phyloP scores from a whole-genome alignment of 2,797 vertebrate genomes.

The Neoniphon sammara region DNA sequence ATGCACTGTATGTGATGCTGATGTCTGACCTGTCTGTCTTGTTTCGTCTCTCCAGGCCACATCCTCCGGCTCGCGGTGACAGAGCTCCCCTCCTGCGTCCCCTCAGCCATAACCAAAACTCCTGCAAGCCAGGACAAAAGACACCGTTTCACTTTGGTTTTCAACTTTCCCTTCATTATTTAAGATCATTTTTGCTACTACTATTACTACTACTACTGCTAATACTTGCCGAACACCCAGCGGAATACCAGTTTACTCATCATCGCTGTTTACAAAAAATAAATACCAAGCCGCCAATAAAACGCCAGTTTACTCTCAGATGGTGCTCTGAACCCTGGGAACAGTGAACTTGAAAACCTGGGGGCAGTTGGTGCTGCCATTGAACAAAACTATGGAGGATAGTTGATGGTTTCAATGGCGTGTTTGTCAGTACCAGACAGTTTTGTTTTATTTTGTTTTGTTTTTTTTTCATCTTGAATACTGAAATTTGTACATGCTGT shows the following conservation, averaged over 20 bases:
- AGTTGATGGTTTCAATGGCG: slow-evolving; percentile 66
- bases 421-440: slow-evolving; percentile 65
- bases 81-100: slow-evolving; percentile 51
- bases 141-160: slow-evolving; percentile 72
- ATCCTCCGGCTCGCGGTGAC: slow-evolving; percentile 77
- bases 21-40: background rate
- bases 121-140: slow-evolving; percentile 83
- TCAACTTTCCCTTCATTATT: slow-evolving; percentile 65
- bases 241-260: slow-evolving; percentile 84
- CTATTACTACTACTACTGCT: slow-evolving; percentile 79
- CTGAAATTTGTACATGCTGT: slow-evolving; percentile 86
- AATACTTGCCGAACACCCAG: slow-evolving; percentile 83
- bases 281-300: slow-evolving; percentile 79
- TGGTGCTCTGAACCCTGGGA: slow-evolving; percentile 77
- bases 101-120: slow-evolving; percentile 89
- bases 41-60: slow-evolving; percentile 62
- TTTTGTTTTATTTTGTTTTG: slow-evolving; percentile 40
- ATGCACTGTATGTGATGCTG: too few relatives aligned
- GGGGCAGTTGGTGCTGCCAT: slow-evolving; percentile 76
- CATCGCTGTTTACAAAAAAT: slow-evolving; percentile 83
- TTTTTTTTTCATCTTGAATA: slow-evolving; percentile 78
- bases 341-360: slow-evolving; percentile 55
- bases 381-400: slow-evolving; percentile 69
- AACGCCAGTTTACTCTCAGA: slow-evolving; percentile 81
- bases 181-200: slow-evolving; percentile 69